These are phyloP conservation scores for Epinotia bilunana DNA, from an alignment of 2,888 invertebrate genomes.

Conservation along the genomic window DNA sequence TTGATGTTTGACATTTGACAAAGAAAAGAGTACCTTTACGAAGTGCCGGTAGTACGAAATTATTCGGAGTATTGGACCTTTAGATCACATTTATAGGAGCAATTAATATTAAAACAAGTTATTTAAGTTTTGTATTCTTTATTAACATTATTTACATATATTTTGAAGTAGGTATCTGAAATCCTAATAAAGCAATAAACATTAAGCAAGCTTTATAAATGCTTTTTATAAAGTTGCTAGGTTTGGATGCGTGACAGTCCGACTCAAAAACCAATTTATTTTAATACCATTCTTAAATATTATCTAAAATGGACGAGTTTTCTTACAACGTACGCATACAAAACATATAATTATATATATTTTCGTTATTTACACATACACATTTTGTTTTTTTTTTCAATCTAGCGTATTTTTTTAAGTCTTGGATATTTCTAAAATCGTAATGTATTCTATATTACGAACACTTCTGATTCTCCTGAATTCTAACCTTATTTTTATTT, in stretches of 20 bases:
- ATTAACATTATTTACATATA: not conserved
- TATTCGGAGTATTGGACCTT: not conserved
- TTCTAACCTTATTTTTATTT: conserved; percentile 23
- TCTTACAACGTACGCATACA: no score
- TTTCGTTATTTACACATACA: not conserved
- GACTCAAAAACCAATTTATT: conserved; percentile 14
- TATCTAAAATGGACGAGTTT: not conserved
- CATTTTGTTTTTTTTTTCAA: not conserved
- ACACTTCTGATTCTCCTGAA: not conserved
- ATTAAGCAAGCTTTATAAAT: conserved; percentile 1
- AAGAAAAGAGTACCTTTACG: not conserved
- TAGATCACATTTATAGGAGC: not conserved
- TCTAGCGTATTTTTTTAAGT: not conserved
- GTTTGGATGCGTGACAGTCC: not conserved
- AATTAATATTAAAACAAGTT: not conserved
- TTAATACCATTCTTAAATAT: not conserved
- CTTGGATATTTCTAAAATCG: not conserved
- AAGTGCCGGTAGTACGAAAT: not conserved
- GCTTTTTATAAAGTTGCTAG: not conserved
- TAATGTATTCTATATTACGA: not conserved
- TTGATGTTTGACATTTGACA: conserved; percentile 11
- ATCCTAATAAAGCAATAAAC: no score
- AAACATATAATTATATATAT: no score
- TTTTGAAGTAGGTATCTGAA: not conserved
- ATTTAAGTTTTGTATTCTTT: not conserved